Conservation (phyloP, 2,797 vertebrate genomes). For the Aythya fuligula region DNA sequence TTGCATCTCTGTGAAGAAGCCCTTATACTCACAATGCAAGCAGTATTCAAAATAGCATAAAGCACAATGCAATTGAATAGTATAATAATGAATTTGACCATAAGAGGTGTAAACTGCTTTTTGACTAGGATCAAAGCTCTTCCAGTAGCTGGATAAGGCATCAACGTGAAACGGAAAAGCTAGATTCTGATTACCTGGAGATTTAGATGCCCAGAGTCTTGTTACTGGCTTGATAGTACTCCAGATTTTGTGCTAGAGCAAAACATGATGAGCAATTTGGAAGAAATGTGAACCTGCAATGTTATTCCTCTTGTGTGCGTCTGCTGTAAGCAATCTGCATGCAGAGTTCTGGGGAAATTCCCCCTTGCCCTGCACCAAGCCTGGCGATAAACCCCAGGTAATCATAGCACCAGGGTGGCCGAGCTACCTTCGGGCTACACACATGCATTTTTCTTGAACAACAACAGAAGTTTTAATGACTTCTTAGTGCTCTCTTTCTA, state of each 20-base stretch:
- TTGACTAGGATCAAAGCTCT: background rate
- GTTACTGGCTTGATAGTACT: background rate
- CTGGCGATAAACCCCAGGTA: background rate
- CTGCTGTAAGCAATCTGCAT: background rate
- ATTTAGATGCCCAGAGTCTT: background rate
- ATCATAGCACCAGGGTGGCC: accelerated
- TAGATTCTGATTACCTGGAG: background rate
- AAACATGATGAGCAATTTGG: background rate
- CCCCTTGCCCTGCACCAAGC: background rate
- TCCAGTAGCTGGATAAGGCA: background rate
- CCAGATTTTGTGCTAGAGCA: background rate
- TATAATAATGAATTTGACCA: background rate
- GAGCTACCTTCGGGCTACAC: background rate
- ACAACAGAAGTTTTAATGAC: background rate
- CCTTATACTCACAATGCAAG: background rate
- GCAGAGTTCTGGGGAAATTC: background rate
- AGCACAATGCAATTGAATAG: background rate
- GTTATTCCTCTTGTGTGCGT: background rate
- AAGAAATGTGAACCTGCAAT: background rate
- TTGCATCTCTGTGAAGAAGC: background rate
- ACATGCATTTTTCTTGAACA: background rate
- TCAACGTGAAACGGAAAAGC: background rate
- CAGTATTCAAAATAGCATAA: no score
- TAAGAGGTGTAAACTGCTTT: background rate
- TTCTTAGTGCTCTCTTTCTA: background rate